A percentile compares a stretch with the other conserved stretches of the same genome.
These are phyloP conservation scores for Mus pahari DNA, from an alignment of 2,113 vertebrate genomes.

Conservation along the genomic window DNA sequence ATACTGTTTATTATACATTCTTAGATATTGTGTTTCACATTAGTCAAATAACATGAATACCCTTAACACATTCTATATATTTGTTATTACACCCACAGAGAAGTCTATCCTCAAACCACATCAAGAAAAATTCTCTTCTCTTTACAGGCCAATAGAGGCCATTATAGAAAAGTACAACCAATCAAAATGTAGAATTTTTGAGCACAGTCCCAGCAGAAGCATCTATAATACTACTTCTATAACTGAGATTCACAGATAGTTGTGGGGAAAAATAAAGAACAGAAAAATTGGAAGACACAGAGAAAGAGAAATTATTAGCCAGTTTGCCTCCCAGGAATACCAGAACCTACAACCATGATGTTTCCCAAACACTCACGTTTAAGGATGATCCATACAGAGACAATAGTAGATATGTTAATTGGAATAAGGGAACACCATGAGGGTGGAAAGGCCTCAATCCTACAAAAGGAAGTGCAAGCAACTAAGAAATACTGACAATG, in stretches of 20 bases:
- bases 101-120: not conserved
- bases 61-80: not conserved
- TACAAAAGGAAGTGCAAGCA: not conserved
- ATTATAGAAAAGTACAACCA: not conserved
- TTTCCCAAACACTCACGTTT: not conserved
- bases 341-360: not conserved
- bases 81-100: not conserved
- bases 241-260: no score
- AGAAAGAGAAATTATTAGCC: not conserved
- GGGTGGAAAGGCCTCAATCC: not conserved
- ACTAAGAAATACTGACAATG: not conserved
- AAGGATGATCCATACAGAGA: not conserved
- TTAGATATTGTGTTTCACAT: not conserved
- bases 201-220: not conserved
- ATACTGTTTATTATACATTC: not conserved
- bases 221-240: not conserved
- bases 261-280: no score
- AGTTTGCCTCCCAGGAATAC: not conserved
- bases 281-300: not conserved
- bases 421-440: not conserved
- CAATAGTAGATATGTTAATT: not conserved
- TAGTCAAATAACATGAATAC: not conserved
- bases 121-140: not conserved
- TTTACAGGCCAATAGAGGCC: not conserved
- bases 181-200: not conserved